These are phyloP conservation scores for Halcyon senegalensis DNA, from an alignment of 2,113 vertebrate genomes.

Conservation along the genomic window DNA sequence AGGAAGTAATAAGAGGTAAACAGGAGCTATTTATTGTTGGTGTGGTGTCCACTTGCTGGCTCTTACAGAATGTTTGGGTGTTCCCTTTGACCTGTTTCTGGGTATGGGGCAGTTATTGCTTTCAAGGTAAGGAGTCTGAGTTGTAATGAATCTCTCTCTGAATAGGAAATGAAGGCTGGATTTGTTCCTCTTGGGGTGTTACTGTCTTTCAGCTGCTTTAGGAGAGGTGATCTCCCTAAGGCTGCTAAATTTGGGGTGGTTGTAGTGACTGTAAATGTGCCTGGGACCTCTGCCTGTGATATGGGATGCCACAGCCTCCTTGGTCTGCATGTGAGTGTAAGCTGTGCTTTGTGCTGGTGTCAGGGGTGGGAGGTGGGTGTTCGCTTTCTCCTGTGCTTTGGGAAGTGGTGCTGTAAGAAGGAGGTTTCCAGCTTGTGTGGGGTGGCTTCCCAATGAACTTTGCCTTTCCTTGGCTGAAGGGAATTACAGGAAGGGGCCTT, in stretches of 20 bases:
- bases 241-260: neutral
- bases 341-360: neutral
- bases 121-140: neutral
- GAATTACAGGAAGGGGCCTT: neutral
- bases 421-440: neutral
- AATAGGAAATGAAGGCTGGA: fast-evolving
- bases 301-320: neutral
- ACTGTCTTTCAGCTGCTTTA: neutral
- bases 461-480: neutral
- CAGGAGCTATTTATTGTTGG: fast-evolving
- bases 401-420: neutral
- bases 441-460: fast-evolving
- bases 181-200: fast-evolving
- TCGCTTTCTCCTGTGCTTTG: neutral
- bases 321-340: fast-evolving
- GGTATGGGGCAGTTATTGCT: fast-evolving
- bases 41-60: fast-evolving
- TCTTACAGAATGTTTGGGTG: fast-evolving
- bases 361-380: neutral
- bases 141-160: neutral
- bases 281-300: fast-evolving
- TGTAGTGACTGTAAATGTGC: fast-evolving
- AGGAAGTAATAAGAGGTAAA: fast-evolving
- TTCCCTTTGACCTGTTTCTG: fast-evolving
- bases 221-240: neutral